Base-by-base conservation (phyloP, 1,140 invertebrate genomes). In the Panagrolaimus sp. region DNA sequence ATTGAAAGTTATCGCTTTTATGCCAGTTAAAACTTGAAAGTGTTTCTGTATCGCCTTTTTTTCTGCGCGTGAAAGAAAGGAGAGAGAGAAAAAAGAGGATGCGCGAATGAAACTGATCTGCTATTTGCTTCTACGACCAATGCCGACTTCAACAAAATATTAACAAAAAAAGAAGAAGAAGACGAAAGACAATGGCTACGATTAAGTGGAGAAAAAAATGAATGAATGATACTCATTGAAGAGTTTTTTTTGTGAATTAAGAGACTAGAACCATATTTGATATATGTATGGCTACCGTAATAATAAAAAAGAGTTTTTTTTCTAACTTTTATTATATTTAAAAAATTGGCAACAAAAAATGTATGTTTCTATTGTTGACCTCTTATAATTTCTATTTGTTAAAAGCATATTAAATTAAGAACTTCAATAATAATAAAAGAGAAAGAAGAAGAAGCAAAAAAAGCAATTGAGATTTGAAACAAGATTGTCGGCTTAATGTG, bases 401-500 rank as follows among this genome's bases (percentile, higher is more conserved):
- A 58, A 58, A 58, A 21, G 21, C 52, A 38, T 38, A 38, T 38
- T 38, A 38, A 38, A 38, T 38, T 38, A 38, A 38, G 32, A 38
- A 38, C 32, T 38, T 7, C 2, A 38, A n/a, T n/a, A 38, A 38
- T 38, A 38, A 38, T 38, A 28, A 58, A 28, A 58, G 17, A 26
- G 52, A 28, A 21, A 58, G 21, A 58, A 58, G 52, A 26, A 52
- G 17, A 21, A 24, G 17, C 10, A n/a, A 24, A 52, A 24, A 24
- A 8, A 28, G 52, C 28, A 26, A 58, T 21, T 58, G 52, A 58
- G 52, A 58, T 58, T 58, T 26, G 52, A 26, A 28, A 26, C 21
- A 21, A 58, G 52, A 58, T 58, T 58, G 21, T 58, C 52, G 52
- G 52, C 28, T 58, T 58, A 58, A 58, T 58, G 52, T 58, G 52